These are phyloP conservation scores for Potorous gilbertii DNA, from an alignment of 2,797 vertebrate genomes.

Conservation along the genomic window DNA sequence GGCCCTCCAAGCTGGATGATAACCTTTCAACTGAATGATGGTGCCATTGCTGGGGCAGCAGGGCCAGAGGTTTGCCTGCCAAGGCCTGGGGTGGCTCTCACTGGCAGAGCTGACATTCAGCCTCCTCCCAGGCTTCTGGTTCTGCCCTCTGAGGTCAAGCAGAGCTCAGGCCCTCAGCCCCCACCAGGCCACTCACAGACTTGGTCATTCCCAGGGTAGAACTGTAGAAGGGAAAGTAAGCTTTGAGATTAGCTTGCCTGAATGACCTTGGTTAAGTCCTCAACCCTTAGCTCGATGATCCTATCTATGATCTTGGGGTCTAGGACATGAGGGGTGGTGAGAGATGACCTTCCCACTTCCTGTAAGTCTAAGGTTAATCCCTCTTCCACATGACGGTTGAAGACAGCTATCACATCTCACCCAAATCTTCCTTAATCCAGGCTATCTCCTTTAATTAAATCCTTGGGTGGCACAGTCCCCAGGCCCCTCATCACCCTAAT, in stretches of 20 bases:
- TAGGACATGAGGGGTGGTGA: neutral
- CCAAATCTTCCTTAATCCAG: neutral
- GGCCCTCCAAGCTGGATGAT: too few species aligned
- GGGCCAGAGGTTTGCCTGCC: too few species aligned
- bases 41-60: too few species aligned
- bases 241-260: too few species aligned
- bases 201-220: neutral
- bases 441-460: neutral
- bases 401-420: neutral
- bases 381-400: neutral
- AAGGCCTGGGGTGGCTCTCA: too few species aligned
- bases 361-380: neutral
- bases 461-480: neutral
- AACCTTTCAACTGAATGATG: too few species aligned
- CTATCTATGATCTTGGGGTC: neutral
- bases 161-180: neutral
- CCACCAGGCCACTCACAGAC: neutral
- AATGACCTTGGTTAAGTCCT: neutral
- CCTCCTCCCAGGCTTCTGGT: too few species aligned
- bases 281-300: neutral
- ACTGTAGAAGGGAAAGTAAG: neutral
- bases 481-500: neutral
- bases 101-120: too few species aligned
- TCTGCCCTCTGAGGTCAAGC: neutral
- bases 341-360: neutral